phyloP scores from a whole-genome alignment of 2,888 invertebrate genomes.

The Protonemura montana region DNA sequence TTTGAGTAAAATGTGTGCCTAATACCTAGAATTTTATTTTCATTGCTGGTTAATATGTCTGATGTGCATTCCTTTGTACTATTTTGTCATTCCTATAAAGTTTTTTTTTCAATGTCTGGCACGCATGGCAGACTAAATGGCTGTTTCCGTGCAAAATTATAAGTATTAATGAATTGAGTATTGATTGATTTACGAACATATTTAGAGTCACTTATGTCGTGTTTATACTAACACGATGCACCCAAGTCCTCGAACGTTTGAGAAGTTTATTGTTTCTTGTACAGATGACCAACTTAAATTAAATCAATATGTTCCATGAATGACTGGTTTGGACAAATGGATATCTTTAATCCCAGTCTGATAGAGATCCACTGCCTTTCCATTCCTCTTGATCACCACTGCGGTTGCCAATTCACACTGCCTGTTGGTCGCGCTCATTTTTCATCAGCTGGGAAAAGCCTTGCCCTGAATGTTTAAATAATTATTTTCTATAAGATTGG shows the following conservation, averaged over 20 bases:
- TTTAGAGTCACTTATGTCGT: background rate
- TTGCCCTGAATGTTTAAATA: too few species aligned
- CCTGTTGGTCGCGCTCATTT: too few species aligned
- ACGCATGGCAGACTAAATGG: background rate
- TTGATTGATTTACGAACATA: background rate
- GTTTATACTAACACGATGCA: background rate
- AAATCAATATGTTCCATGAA: background rate
- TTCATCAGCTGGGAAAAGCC: too few species aligned
- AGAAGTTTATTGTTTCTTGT: background rate
- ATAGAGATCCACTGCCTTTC: too few species aligned
- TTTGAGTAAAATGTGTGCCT: background rate
- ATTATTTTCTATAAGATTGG: too few species aligned
- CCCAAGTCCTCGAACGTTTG: background rate
- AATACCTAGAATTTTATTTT: background rate
- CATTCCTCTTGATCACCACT: too few species aligned
- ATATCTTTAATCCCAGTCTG: background rate
- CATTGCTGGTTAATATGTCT: background rate
- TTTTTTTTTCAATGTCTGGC: background rate
- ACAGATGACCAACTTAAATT: constrained; percentile 7
- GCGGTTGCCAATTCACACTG: too few species aligned
- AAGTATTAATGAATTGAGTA: background rate
- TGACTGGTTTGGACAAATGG: background rate
- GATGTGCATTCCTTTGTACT: background rate
- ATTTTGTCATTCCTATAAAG: background rate
- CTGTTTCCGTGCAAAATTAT: background rate